Conservation (phyloP, 2,113 vertebrate genomes). For the Pachypanchax playfairii region DNA sequence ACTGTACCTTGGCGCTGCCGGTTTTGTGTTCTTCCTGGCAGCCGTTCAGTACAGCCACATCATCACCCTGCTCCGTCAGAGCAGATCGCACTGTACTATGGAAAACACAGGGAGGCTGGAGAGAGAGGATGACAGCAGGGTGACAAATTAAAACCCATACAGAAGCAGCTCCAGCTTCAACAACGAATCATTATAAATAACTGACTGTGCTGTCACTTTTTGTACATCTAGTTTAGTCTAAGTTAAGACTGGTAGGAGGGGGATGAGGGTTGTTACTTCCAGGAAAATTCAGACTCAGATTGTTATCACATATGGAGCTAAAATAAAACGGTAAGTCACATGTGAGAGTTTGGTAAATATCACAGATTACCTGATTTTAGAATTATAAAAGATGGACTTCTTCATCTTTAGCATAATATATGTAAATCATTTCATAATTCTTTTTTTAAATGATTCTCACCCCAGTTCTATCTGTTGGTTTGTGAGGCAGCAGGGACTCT, state of each 20-base stretch:
- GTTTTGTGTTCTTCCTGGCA: conserved; percentile 89
- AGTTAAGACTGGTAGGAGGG: neutral
- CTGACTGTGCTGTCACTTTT: neutral
- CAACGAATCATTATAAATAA: neutral
- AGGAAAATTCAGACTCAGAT: no score
- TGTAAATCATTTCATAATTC: no score
- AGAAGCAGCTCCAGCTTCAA: neutral
- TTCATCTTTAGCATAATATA: neutral
- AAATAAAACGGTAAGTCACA: neutral
- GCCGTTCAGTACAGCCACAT: conserved; percentile 85
- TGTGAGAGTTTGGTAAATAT: neutral
- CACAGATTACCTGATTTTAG: neutral
- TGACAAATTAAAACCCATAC: conserved; percentile 13
- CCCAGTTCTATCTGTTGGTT: conserved; percentile 34
- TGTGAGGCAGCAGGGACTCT: conserved; percentile 48
- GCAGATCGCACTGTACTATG: conserved; percentile 79
- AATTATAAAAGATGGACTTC: neutral
- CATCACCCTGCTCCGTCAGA: conserved; percentile 79
- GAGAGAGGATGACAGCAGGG: conserved; percentile 8
- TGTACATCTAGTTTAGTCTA: neutral
- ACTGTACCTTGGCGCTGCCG: conserved; percentile 83
- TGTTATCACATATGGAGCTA: neutral
- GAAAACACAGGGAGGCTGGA: conserved; percentile 83
- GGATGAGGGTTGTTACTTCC: no score
- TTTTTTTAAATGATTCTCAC: conserved; percentile 33